Base-by-base conservation (phyloP, 1,140 invertebrate species). In the Aphidius gifuensis region DNA sequence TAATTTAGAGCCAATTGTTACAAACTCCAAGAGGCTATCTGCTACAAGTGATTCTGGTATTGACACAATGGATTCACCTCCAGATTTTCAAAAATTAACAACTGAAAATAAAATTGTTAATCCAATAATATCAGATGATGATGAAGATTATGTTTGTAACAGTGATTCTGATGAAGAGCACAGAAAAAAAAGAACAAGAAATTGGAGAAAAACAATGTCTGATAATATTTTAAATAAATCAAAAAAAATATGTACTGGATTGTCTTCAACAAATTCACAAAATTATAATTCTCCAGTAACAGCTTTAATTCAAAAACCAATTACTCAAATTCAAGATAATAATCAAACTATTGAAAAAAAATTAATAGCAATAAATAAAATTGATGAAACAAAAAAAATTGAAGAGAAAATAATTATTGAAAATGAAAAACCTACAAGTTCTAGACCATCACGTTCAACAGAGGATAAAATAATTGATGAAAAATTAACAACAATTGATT, bases 91-190 rank as follows among this genome's bases (percentile, higher is more conserved):
- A 1, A 67, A 69, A 16, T 58, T 69, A 55, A 59, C 49, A 61
- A 11, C n/a, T 7, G 9, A 21, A 21, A 40, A 59, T 9, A 6
- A 50, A 2, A 16, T 2, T 9, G 49, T 53, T 1, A 54, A 46
- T 16, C 3, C 61, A 39, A 48, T 53, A n/a, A 47, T 64, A 1
- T 23, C 71, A n/a, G 73, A 73, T 0, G 76, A 80, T 9, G 71
- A 77, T 55, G 78, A 79, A 61, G 87, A 90, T 71, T 85, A 85
- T 78, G 81, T 89, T 53, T 86, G 82, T 71, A 85, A 85, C 61
- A 87, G 85, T 78, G 87, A 88, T 74, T 85, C 85, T 44, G 87
- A 89, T 71, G 83, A 83, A 38, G 77, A 78, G 16, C 51, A 58
- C 44, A 66, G 58, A n/a, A 74, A 64, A n/a, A 81, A 80, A 60